These are phyloP conservation scores for Agriotes lineatus DNA, from an alignment of 2,888 invertebrate species.

Conservation along the genomic window DNA sequence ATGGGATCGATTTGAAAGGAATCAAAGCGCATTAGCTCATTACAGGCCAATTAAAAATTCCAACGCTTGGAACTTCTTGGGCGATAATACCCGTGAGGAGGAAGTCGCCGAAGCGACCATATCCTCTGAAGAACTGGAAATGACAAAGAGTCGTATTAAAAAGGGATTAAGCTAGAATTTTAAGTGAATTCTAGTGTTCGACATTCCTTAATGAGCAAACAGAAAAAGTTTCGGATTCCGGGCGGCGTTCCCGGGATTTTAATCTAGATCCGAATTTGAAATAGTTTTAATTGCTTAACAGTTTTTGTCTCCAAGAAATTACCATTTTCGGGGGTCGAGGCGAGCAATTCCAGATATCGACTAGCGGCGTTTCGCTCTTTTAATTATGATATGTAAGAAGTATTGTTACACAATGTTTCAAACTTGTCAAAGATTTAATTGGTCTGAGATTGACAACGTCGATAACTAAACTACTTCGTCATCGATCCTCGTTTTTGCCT, in stretches of 20 bases:
- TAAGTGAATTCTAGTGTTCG: conserved; percentile 61
- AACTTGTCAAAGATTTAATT: conserved; percentile 62
- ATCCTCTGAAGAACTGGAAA: conserved; percentile 43
- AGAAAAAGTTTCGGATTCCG: conserved; percentile 52
- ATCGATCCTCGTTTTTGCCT: conserved; percentile 55
- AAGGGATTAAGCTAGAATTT: conserved; percentile 60
- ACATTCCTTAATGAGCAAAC: conserved; percentile 55
- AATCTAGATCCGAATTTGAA: conserved; percentile 56
- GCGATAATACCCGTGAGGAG: conserved; percentile 34
- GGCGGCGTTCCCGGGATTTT: conserved; percentile 54
- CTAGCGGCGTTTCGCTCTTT: conserved; percentile 45
- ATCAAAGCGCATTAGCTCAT: conserved; percentile 27
- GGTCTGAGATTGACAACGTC: conserved; percentile 59
- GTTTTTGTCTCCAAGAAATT: conserved; percentile 20
- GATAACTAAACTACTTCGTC: conserved; percentile 58
- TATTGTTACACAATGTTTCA: conserved; percentile 62
- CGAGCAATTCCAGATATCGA: conserved; percentile 26
- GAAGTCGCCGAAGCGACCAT: conserved; percentile 34
- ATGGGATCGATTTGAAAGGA: conserved; percentile 15
- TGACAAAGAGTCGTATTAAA: conserved; percentile 60
- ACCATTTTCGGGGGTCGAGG: conserved; percentile 12
- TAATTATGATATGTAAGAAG: conserved; percentile 54
- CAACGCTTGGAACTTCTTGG: conserved; percentile 26
- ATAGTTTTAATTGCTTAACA: conserved; percentile 48
- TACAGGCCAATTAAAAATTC: conserved; percentile 41